Evolutionary conservation across 2,888 invertebrate genomes (phyloP).

Genomic region (Eumerus sabulonum): DNA sequence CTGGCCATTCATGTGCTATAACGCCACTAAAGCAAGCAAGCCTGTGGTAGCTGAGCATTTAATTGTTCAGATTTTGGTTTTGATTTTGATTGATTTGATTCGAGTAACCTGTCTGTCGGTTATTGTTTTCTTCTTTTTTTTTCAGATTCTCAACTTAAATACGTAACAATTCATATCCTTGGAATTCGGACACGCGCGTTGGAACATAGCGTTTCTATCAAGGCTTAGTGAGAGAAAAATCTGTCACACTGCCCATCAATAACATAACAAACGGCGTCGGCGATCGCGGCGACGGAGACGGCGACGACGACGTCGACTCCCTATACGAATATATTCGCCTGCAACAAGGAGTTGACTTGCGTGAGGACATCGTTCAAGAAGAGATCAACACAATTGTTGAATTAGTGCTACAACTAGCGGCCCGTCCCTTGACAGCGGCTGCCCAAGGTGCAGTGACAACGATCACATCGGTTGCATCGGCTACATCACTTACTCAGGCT

Average conservation of each 20-base stretch:
- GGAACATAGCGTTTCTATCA: no score
- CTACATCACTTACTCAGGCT: neutral
- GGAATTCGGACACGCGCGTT: no score
- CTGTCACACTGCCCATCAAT: slow-evolving; percentile 53
- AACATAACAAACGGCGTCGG: slow-evolving; percentile 58
- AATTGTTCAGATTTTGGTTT: no score
- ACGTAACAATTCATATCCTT: no score
- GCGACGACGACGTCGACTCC: slow-evolving; percentile 54
- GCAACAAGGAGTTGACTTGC: slow-evolving; percentile 59
- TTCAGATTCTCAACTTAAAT: no score
- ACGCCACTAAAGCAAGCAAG: no score
- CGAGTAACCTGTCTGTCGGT: no score
- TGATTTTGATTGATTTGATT: no score
- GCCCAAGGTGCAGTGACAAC: slow-evolving; percentile 9
- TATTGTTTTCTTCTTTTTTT: no score
- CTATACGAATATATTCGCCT: slow-evolving; percentile 55
- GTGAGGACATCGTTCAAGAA: slow-evolving; percentile 56
- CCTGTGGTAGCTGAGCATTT: no score
- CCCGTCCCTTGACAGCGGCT: slow-evolving; percentile 44
- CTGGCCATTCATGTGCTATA: no score
- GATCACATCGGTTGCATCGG: neutral
- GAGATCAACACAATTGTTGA: slow-evolving; percentile 58
- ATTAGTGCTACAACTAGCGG: slow-evolving; percentile 58
- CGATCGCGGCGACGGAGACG: slow-evolving; percentile 57
- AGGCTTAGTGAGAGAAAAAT: slow-evolving; percentile 4